Percentiles rank a stretch among this genome's conserved stretches.
Evolutionary conservation across 2,888 invertebrate genomes (phyloP).

Genomic region (Eupithecia vulgata): DNA sequence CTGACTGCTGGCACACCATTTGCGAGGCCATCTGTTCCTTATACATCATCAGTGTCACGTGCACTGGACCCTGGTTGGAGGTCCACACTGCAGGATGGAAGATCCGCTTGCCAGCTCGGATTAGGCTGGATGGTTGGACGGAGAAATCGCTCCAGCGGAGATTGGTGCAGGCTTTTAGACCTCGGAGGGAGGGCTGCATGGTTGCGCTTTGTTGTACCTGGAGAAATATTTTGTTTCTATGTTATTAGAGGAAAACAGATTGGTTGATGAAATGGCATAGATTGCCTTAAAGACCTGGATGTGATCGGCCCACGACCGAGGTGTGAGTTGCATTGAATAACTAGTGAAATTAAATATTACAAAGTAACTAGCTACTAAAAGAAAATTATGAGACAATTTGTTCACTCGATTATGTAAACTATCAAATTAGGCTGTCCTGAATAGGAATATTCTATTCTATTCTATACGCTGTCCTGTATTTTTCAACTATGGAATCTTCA

Average conservation of each 20-base stretch:
- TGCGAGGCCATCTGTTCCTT: slow-evolving; percentile 86
- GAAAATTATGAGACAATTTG: neutral
- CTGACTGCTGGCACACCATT: slow-evolving; percentile 85
- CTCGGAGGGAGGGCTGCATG: slow-evolving; percentile 87
- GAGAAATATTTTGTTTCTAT: slow-evolving; percentile 27
- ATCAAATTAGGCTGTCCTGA: too few species aligned
- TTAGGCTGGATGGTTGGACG: slow-evolving; percentile 80
- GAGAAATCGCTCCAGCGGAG: slow-evolving; percentile 90
- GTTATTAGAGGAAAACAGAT: neutral
- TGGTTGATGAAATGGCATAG: neutral
- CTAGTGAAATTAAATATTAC: neutral
- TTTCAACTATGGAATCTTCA: neutral
- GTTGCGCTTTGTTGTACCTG: slow-evolving; percentile 87
- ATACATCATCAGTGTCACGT: slow-evolving; percentile 87
- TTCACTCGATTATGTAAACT: neutral
- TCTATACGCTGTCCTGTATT: too few species aligned
- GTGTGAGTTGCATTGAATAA: neutral
- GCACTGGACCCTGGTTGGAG: slow-evolving; percentile 84
- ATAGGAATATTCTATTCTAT: too few species aligned
- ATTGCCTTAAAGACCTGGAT: neutral
- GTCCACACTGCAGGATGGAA: slow-evolving; percentile 91
- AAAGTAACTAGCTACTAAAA: neutral
- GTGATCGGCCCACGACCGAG: neutral
- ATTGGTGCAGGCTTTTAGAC: slow-evolving; percentile 88
- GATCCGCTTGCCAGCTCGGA: slow-evolving; percentile 87